phyloP scores from a whole-genome alignment of 1,140 invertebrate genomes.

The Drosophila neocordata region DNA sequence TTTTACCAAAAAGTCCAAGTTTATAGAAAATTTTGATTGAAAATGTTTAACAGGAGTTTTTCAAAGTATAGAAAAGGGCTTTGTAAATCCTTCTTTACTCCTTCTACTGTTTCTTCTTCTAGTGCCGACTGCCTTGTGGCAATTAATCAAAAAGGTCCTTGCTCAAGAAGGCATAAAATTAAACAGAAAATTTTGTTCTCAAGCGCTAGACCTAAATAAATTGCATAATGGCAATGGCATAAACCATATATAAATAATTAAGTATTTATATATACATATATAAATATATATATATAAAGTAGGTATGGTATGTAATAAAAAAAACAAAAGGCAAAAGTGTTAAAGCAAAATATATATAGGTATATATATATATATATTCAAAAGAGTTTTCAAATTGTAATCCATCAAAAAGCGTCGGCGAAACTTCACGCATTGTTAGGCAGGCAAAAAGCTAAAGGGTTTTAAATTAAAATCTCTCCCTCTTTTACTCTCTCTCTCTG shows the following conservation, averaged over 20 bases:
- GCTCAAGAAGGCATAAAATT: slow-evolving; percentile 63
- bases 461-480: slow-evolving; percentile 46
- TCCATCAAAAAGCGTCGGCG: slow-evolving; percentile 74
- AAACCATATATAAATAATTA: slow-evolving; percentile 48
- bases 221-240: slow-evolving; percentile 59
- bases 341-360: slow-evolving; percentile 45
- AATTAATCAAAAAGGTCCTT: slow-evolving; percentile 70
- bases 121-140: slow-evolving; percentile 9
- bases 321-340: slow-evolving; percentile 69
- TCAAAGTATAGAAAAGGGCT: no score
- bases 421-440: slow-evolving; percentile 78
- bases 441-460: slow-evolving; percentile 48
- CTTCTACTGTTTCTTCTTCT: no score
- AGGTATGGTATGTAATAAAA: no score
- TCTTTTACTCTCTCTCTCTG: no score
- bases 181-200: slow-evolving; percentile 45
- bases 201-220: slow-evolving; percentile 73
- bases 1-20: no score
- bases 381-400: slow-evolving; percentile 42
- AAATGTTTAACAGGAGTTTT: no score
- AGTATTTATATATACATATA: slow-evolving; percentile 25
- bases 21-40: no score
- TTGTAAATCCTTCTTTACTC: no score
- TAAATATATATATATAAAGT: slow-evolving; percentile 56
- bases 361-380: background rate